Conservation (phyloP, 2,797 vertebrate species). For the Intellagama lesueurii region DNA sequence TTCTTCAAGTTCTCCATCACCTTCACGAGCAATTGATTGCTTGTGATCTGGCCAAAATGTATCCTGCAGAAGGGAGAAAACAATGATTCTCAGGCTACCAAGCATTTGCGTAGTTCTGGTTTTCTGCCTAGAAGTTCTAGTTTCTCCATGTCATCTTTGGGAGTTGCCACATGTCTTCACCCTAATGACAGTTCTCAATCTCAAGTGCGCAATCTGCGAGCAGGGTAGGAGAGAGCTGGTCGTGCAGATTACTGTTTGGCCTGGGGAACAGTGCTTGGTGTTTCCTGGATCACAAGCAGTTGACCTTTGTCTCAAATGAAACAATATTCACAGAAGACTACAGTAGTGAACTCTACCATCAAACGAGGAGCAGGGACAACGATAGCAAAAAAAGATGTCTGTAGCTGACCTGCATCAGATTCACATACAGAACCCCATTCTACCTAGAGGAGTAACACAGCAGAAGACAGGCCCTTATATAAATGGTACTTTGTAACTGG, state of each 20-base stretch:
- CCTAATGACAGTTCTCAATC: neutral
- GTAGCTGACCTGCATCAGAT: neutral
- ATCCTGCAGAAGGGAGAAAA: conserved; percentile 80
- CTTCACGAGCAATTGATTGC: conserved; percentile 92
- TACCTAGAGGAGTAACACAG: neutral
- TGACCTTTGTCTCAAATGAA: neutral
- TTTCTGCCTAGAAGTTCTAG: neutral
- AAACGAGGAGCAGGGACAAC: neutral
- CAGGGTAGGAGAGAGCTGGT: too few relatives aligned
- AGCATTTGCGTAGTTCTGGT: neutral
- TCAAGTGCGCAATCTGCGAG: neutral
- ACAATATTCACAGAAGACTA: neutral
- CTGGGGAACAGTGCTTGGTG: neutral
- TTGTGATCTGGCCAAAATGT: conserved; percentile 94
- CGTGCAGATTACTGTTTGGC: neutral
- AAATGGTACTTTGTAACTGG: neutral
- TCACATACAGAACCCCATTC: neutral
- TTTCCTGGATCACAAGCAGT: neutral
- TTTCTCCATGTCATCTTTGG: too few relatives aligned
- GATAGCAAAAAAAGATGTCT: neutral
- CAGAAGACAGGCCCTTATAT: neutral
- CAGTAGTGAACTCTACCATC: neutral
- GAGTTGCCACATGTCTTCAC: too few relatives aligned
- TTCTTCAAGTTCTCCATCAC: conserved; percentile 91
- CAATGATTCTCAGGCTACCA: neutral